Evolutionary conservation across 2,113 vertebrate genomes (phyloP).

Genomic region (Bubo blakistoni): DNA sequence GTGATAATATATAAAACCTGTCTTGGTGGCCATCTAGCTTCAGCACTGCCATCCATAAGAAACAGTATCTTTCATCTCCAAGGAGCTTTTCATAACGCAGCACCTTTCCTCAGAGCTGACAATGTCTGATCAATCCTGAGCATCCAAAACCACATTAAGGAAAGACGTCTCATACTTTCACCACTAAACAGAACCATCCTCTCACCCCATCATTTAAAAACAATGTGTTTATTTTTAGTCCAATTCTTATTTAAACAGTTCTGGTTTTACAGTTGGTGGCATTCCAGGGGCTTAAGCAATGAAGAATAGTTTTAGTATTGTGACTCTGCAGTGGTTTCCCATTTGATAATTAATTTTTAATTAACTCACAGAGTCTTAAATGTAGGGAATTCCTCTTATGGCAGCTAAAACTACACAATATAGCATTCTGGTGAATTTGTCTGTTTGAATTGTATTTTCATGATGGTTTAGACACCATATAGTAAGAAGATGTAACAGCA

Average conservation of each 20-base stretch:
- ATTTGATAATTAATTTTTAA: not conserved
- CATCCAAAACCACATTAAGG: not conserved
- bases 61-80: not conserved
- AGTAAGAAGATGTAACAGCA: not conserved
- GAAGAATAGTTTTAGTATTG: not conserved
- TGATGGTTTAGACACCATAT: not conserved
- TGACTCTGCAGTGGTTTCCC: not conserved
- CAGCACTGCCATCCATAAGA: not conserved
- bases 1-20: constrained; percentile 42
- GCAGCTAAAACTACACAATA: not conserved
- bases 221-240: not conserved
- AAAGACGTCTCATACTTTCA: not conserved
- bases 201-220: not conserved
- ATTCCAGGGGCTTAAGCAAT: not conserved
- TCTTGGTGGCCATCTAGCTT: constrained; percentile 3
- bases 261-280: not conserved
- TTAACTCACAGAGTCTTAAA: not conserved
- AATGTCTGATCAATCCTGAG: not conserved
- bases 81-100: not conserved
- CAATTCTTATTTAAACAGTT: not conserved
- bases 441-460: not conserved
- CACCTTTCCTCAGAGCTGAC: not conserved
- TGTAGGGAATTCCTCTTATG: not conserved
- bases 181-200: not conserved
- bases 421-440: not conserved